Evolutionary conservation across 2,888 invertebrate genomes (phyloP).

Genomic region (Zootermopsis nevadensis): DNA sequence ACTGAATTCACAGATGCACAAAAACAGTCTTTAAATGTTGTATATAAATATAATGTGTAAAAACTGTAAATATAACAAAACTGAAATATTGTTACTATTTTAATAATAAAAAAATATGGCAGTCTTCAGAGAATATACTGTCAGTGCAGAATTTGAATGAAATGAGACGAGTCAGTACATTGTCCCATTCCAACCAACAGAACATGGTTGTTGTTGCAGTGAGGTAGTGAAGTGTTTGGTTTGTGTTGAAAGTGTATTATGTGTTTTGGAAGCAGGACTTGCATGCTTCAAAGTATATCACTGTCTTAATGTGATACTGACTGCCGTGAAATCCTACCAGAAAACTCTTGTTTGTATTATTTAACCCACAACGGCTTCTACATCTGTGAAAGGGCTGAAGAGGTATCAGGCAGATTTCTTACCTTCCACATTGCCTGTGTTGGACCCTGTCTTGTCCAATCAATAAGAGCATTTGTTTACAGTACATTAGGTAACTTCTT

Average conservation of each 20-base stretch:
- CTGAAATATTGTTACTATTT: conserved; percentile 42
- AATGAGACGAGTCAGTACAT: neutral
- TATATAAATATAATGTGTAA: conserved; percentile 50
- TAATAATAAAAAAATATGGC: conserved; percentile 48
- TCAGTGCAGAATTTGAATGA: conserved; percentile 44
- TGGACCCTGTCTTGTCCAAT: too few relatives aligned
- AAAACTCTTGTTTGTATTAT: too few relatives aligned
- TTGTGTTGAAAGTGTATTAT: conserved; percentile 26
- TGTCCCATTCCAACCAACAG: conserved; percentile 6
- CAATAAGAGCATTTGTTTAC: too few relatives aligned
- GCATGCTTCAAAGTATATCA: neutral
- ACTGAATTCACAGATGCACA: conserved; percentile 51
- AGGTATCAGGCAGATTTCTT: too few relatives aligned
- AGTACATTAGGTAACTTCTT: too few relatives aligned
- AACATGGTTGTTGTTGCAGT: conserved; percentile 32
- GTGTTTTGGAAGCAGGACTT: conserved; percentile 7
- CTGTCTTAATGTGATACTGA: too few relatives aligned
- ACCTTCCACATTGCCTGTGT: too few relatives aligned
- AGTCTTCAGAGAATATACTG: conserved; percentile 49
- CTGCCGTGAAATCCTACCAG: too few relatives aligned
- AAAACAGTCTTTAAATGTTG: conserved; percentile 49
- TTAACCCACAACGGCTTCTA: too few relatives aligned
- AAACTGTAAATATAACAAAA: conserved; percentile 49
- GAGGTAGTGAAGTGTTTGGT: conserved; percentile 48
- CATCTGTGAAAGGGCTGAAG: too few relatives aligned